phyloP scores from a whole-genome alignment of 2,888 invertebrate genomes.

The Ceraclea dissimilis region DNA sequence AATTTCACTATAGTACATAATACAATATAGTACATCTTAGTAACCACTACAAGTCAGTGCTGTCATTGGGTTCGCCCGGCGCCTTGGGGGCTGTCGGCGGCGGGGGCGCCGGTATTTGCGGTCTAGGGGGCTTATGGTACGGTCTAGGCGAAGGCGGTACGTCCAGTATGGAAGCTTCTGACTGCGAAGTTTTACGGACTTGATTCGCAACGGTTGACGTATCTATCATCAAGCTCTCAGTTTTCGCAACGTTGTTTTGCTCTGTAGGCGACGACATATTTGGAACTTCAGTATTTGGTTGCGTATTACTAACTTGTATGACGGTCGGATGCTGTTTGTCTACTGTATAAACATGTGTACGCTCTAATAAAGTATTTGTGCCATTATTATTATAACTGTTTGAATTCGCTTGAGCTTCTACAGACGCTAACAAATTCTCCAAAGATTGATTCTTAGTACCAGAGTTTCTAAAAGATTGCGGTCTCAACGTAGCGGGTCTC shows the following conservation, averaged over 20 bases:
- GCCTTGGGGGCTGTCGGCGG: slow-evolving; percentile 33
- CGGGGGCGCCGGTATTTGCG: slow-evolving; percentile 35
- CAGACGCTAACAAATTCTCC: slow-evolving; percentile 11
- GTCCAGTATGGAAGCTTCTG: slow-evolving; percentile 55
- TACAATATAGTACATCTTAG: neutral
- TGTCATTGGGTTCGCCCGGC: slow-evolving; percentile 32
- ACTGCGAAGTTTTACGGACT: slow-evolving; percentile 47
- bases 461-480: slow-evolving; percentile 47
- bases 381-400: slow-evolving; percentile 7
- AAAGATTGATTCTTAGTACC: slow-evolving; percentile 34
- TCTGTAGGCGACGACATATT: neutral
- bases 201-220: slow-evolving; percentile 36
- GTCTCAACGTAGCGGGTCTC: slow-evolving; percentile 62
- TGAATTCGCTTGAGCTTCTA: slow-evolving; percentile 27
- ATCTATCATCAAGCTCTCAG: neutral
- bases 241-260: neutral
- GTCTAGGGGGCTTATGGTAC: slow-evolving; percentile 33
- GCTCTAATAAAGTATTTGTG: slow-evolving; percentile 48
- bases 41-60: slow-evolving; percentile 36
- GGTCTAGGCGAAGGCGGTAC: slow-evolving; percentile 37
- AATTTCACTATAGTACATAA: no score
- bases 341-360: slow-evolving; percentile 63
- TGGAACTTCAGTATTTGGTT: slow-evolving; percentile 1
- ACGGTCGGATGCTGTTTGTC: slow-evolving; percentile 70
- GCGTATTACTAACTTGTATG: slow-evolving; percentile 47